These are phyloP conservation scores for Heteromurus nitidus DNA, from an alignment of 2,888 invertebrate species.

Conservation along the genomic window DNA sequence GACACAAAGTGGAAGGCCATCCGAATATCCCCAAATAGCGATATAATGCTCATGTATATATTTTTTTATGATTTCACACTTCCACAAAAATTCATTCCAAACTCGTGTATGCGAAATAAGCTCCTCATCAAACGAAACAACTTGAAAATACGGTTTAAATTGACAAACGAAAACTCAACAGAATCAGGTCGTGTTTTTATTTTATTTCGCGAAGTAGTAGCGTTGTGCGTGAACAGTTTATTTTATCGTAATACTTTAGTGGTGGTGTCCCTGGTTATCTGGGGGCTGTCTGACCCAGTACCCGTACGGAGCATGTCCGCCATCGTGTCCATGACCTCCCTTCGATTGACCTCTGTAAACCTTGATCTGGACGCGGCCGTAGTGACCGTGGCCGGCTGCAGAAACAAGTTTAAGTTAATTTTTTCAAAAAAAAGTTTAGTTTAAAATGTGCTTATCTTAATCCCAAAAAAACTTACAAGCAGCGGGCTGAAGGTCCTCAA, in stretches of 20 bases:
- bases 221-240: too few species aligned
- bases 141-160: too few species aligned
- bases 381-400: constrained; percentile 78
- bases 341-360: constrained; percentile 83
- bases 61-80: too few species aligned
- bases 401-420: background rate
- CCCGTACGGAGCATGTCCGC: constrained; percentile 83
- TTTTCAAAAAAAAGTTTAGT: background rate
- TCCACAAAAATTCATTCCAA: too few species aligned
- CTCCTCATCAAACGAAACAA: too few species aligned
- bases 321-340: constrained; percentile 78
- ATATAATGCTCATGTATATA: too few species aligned
- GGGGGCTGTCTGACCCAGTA: constrained; percentile 78
- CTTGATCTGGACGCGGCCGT: constrained; percentile 83
- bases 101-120: too few species aligned
- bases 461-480: constrained; percentile 24
- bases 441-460: background rate
- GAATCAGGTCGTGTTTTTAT: too few species aligned
- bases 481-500: constrained; percentile 25
- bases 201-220: too few species aligned
- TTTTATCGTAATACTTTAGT: constrained; percentile 35
- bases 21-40: too few species aligned
- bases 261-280: constrained; percentile 44
- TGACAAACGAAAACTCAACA: too few species aligned
- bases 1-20: too few species aligned